phyloP scores from a whole-genome alignment of 1,140 invertebrate species.

The Thaumetopoea pityocampa region DNA sequence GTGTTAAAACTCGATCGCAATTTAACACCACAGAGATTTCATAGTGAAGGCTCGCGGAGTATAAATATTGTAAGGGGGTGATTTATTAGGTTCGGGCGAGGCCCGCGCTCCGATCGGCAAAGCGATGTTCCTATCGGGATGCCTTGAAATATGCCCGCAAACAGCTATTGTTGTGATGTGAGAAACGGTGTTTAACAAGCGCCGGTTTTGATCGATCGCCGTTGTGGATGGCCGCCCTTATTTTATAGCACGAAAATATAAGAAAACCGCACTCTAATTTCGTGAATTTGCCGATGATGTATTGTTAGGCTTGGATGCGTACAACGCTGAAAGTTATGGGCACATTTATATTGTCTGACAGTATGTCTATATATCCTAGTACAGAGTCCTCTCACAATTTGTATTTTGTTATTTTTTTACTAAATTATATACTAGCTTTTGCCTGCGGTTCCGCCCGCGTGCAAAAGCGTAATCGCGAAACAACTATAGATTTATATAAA shows the following conservation, averaged over 20 bases:
- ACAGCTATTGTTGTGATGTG: conserved; percentile 67
- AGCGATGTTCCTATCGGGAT: conserved; percentile 59
- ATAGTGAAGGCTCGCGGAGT: conserved; percentile 44
- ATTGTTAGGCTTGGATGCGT: too few relatives aligned
- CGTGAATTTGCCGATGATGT: conserved; percentile 26
- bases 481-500: too few relatives aligned
- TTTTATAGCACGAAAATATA: conserved; percentile 56
- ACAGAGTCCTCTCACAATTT: too few relatives aligned
- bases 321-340: background rate
- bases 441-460: too few relatives aligned
- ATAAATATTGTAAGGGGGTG: conserved; percentile 72
- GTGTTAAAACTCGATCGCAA: conserved; percentile 18
- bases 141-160: conserved; percentile 67
- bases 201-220: conserved; percentile 60
- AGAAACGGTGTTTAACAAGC: conserved; percentile 73
- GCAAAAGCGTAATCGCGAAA: too few relatives aligned
- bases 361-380: too few relatives aligned
- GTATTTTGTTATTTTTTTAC: too few relatives aligned
- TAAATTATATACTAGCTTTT: too few relatives aligned
- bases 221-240: conserved; percentile 40
- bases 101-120: conserved; percentile 40
- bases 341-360: conserved; percentile 10
- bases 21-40: conserved; percentile 25
- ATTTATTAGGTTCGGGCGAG: conserved; percentile 60
- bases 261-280: conserved; percentile 58